Conservation (phyloP, 2,797 vertebrate genomes). For the Heliangelus exortis region DNA sequence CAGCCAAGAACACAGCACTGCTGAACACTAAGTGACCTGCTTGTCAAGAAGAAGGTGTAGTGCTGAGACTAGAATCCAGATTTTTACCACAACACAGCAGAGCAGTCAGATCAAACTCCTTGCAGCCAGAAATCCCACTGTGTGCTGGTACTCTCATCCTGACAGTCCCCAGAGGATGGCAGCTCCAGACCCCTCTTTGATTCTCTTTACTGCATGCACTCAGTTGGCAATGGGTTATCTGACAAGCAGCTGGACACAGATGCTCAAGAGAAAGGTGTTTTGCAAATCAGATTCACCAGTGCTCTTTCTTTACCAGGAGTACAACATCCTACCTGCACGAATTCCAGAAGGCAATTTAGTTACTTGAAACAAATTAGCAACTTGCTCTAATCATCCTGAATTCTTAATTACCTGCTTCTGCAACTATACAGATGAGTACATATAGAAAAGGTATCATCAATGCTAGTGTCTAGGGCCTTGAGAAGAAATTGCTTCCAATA, state of each 20-base stretch:
- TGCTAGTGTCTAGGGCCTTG: background rate
- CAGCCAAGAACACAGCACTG: background rate
- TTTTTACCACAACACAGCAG: background rate
- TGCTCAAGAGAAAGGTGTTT: background rate
- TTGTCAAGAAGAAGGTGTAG: background rate
- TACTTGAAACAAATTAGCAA: background rate
- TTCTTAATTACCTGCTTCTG: background rate
- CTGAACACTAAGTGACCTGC: background rate
- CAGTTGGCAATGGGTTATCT: background rate
- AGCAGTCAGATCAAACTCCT: background rate
- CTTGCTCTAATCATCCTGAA: background rate
- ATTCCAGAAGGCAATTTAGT: background rate
- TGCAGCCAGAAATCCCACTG: background rate
- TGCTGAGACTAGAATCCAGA: background rate
- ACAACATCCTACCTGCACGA: rapidly evolving
- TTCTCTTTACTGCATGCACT: background rate
- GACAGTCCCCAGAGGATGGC: background rate
- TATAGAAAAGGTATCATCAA: background rate
- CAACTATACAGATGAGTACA: background rate
- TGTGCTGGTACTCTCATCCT: background rate
- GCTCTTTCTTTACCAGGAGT: background rate
- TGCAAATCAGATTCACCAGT: background rate
- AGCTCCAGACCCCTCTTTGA: background rate
- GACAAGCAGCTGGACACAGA: background rate
- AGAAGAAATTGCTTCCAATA: background rate